Evolutionary conservation across 2,113 vertebrate genomes (phyloP), one percentile per base, ranked within the genome.

Genomic region (Scophthalmus maximus): DNA sequence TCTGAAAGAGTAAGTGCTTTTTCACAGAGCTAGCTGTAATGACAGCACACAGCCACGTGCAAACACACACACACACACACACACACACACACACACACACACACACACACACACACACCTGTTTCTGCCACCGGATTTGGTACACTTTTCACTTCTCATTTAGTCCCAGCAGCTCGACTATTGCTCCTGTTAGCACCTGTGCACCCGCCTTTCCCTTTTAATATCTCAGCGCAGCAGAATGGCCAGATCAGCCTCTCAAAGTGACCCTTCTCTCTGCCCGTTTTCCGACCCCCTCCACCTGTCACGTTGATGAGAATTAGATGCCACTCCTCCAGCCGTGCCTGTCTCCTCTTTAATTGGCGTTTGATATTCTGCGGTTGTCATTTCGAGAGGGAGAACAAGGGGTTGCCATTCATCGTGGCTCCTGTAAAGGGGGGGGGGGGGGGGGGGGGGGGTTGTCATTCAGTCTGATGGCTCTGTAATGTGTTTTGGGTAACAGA

Each of bases 321-420:
- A 86, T 89, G 89, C 81, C 91, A 90, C 78, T 89, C 73, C 80
- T 85, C 64, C 79, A 69, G 74, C 73, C 68, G 4, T 56, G 80
- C 72, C 73, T 89, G 87, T 89, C 85, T 84, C 77, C 73, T 63
- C 81, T 90, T 83, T 92, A 92, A 92, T 89, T 91, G 91, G 76
- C 81, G 46, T 89, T 89, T 92, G 88, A 92, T 93, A 92, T 92
- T 91, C 87, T 76, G 85, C 20, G 76, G 74, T 83, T 90, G 88
- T 92, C 91, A 91, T 91, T 89, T 84, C 81, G 36, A 59, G 73
- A 78, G 81, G 78, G 75, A 78, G 83, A 88, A 89, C 81, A 88
- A 83, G 84, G 81, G 82, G 87, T 77, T 87, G 85, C 82, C 82
- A 84, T 91, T 87, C 81, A 87, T 71, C 9, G 50, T n/a, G 55